Base-by-base conservation (phyloP, 2,888 invertebrate genomes). In the Ceratothoa steindachneri region DNA sequence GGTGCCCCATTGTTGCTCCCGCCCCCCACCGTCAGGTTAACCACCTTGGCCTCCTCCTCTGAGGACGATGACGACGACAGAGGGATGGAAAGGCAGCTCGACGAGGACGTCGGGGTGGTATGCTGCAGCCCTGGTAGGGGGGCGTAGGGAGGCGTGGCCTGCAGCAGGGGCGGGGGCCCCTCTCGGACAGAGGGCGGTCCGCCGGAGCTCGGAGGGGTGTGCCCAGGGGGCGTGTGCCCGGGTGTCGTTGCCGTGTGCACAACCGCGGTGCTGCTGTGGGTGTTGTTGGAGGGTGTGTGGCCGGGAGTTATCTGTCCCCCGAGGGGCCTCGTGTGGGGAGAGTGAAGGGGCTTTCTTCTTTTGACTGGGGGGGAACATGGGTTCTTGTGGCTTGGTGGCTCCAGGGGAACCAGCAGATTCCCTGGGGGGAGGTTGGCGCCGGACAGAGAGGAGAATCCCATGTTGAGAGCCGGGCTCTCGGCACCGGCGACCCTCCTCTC, bases 311-410 rank as follows among this genome's bases (percentile, higher is more conserved):
- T 41, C 19, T 9, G 27, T 53, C 51, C 67, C 68, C 73, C 73
- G 29, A 77, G 67, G 15, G 67, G 67, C n/a, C 30, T 30, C n/a
- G 67, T 30, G 30, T 67, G 67, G 29, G 77, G 77, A 69, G 77
- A 74, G 51, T 73, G 77, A 12, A 77, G 66, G 27, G 71, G 71
- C 71, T 77, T 77, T 28, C 77, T 70, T 68, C 77, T 67, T 28
- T 77, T 77, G 30, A 73, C 67, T 52, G 77, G 77, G 55, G 77
- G 77, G 71, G 77, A 77, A 53, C 52, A 73, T 66, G 73, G 68
- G 30, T 72, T 60, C 77, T 77, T 77, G 71, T 77, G 77, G 77
- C 77, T 77, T 77, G 77, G 77, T 77, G 77, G 77, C 65, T 77
- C 77, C 77, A 77, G 77, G 77, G 77, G 71, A 71, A 74, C 73